Evolutionary conservation across 2,797 vertebrate species (phyloP).

Genomic region (Trematomus bernacchii): DNA sequence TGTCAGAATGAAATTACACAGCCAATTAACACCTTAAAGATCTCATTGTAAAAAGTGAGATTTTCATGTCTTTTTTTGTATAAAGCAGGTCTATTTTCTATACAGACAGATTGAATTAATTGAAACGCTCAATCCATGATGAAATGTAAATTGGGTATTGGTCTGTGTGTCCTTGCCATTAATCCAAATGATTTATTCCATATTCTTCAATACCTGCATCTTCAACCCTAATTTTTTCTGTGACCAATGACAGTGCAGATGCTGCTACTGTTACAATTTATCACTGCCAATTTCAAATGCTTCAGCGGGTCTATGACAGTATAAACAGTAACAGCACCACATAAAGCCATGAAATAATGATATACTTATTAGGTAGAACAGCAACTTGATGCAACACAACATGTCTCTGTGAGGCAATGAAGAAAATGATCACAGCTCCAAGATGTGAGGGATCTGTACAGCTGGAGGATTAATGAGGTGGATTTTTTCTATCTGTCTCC

Average conservation of each 20-base stretch:
- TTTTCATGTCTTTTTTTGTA: no score
- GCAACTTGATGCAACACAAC: not conserved
- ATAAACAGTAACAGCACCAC: slow-evolving; percentile 22
- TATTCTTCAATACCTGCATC: slow-evolving; percentile 58
- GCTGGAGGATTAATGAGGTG: slow-evolving; percentile 71
- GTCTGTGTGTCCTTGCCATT: slow-evolving; percentile 26
- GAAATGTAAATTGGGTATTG: no score
- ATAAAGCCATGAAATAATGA: slow-evolving; percentile 31
- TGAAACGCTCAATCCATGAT: no score
- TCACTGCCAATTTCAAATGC: slow-evolving; percentile 42
- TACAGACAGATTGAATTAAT: no score
- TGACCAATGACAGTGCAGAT: slow-evolving; percentile 45
- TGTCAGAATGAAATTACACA: not conserved
- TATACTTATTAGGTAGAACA: slow-evolving; percentile 43
- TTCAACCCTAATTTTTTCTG: slow-evolving; percentile 39
- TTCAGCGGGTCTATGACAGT: not conserved
- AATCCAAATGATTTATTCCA: slow-evolving; percentile 38
- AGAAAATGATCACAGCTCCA: slow-evolving; percentile 44
- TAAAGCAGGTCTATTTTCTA: no score
- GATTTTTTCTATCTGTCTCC: slow-evolving; percentile 67
- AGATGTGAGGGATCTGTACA: slow-evolving; percentile 43
- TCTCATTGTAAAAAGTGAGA: no score
- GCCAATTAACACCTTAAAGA: not conserved
- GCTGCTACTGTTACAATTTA: slow-evolving; percentile 48
- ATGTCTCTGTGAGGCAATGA: slow-evolving; percentile 8